phyloP scores from a whole-genome alignment of 2,113 vertebrate species.

The Entelurus aequoreus region DNA sequence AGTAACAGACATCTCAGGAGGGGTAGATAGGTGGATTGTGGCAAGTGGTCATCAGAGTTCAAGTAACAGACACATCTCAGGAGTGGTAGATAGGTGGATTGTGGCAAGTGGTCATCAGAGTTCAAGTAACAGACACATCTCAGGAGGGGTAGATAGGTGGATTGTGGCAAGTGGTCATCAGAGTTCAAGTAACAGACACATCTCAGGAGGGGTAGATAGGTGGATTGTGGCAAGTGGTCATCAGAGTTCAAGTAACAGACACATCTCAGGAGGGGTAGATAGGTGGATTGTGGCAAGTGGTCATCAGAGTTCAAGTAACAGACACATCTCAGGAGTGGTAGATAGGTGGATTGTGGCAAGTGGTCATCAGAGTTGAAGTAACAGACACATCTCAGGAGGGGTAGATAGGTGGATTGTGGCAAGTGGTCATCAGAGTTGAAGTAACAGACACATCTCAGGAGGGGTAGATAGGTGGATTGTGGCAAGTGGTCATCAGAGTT shows the following conservation, averaged over 20 bases:
- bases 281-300: conserved; percentile 8
- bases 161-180: conserved; percentile 17
- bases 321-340: too few relatives aligned
- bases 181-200: neutral
- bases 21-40: conserved; percentile 11
- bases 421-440: conserved; percentile 3
- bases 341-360: too few relatives aligned
- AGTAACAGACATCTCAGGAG: conserved; percentile 1
- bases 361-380: neutral
- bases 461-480: too few relatives aligned
- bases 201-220: too few relatives aligned
- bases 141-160: conserved; percentile 6
- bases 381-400: conserved; percentile 3
- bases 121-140: neutral
- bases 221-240: too few relatives aligned
- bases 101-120: too few relatives aligned
- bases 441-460: too few relatives aligned
- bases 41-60: conserved; percentile 2
- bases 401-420: conserved; percentile 12
- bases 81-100: too few relatives aligned
- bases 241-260: neutral
- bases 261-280: conserved; percentile 7
- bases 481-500: too few relatives aligned
- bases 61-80: neutral
- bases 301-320: neutral